These are phyloP conservation scores for Lomographa bimaculata DNA, from an alignment of 2,888 invertebrate genomes.

Conservation along the genomic window DNA sequence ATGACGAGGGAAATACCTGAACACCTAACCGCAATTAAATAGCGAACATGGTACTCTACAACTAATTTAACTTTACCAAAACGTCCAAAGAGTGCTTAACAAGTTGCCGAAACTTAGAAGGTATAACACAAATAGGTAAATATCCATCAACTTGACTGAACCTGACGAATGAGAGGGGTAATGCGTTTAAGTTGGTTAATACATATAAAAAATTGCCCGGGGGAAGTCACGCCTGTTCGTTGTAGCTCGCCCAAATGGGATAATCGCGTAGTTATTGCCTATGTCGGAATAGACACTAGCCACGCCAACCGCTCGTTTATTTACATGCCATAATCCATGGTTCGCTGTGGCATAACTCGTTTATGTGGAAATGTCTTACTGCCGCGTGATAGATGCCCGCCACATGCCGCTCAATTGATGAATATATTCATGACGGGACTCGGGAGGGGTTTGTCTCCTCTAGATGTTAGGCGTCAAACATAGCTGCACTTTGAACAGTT, in stretches of 20 bases:
- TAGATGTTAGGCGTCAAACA: constrained; percentile 18
- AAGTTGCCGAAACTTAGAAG: constrained; percentile 21
- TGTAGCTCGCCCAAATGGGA: constrained; percentile 70
- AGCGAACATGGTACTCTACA: constrained; percentile 20
- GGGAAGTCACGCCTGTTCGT: constrained; percentile 66
- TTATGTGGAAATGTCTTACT: constrained; percentile 56
- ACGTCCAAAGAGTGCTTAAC: constrained; percentile 22
- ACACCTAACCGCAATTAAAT: constrained; percentile 24
- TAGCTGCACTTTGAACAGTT: constrained; percentile 8
- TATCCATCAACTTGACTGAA: constrained; percentile 13
- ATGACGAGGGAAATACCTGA: too few relatives aligned
- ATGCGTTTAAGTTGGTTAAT: constrained; percentile 53
- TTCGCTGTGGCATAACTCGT: constrained; percentile 52
- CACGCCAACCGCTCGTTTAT: constrained; percentile 80
- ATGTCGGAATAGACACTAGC: constrained; percentile 73
- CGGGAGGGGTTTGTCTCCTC: constrained; percentile 23
- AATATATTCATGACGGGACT: constrained; percentile 32
- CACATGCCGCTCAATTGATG: constrained; percentile 33
- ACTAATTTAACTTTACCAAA: constrained; percentile 23
- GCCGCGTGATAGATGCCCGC: constrained; percentile 48
- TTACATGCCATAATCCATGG: constrained; percentile 61
- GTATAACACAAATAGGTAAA: constrained; percentile 25
- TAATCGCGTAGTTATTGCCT: constrained; percentile 75
- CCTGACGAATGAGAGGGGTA: constrained; percentile 18
- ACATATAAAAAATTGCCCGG: constrained; percentile 57